Evolutionary conservation across 2,113 vertebrate genomes (phyloP).

Genomic region (Acrocephalus kingi): DNA sequence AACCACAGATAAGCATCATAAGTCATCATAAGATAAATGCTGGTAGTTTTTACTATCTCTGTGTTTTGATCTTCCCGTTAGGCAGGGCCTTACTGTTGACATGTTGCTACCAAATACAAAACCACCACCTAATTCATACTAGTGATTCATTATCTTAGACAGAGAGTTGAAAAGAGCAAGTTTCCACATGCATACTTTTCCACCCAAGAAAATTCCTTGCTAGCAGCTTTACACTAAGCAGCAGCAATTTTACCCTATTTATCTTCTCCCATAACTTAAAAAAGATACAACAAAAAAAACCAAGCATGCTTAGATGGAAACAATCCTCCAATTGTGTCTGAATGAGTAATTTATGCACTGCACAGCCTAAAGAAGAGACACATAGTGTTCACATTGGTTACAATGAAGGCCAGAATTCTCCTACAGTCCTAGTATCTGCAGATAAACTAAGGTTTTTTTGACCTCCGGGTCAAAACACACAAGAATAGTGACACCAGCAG

Average conservation of each 20-base stretch:
- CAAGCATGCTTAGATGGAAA: not conserved
- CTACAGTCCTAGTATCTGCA: not conserved
- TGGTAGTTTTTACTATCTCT: not conserved
- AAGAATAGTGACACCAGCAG: not conserved
- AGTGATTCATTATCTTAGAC: not conserved
- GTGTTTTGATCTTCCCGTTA: not conserved
- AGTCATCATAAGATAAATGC: not conserved
- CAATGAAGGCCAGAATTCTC: not conserved
- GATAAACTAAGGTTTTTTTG: not conserved
- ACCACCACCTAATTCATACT: not conserved
- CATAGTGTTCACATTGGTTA: fast-evolving
- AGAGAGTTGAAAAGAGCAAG: not conserved
- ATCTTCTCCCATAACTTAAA: not conserved
- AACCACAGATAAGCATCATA: not conserved
- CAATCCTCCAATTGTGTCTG: not conserved
- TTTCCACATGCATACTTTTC: not conserved
- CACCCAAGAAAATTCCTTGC: not conserved
- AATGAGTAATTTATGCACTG: not conserved
- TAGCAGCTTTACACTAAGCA: not conserved
- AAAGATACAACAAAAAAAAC: not conserved
- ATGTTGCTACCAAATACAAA: not conserved
- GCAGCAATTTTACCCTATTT: not conserved
- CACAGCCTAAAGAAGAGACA: not conserved
- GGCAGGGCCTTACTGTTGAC: not conserved
- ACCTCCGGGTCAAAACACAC: not conserved